These are phyloP conservation scores for Zeugodacus cucurbitae DNA, from an alignment of 1,140 invertebrate species.

Conservation along the genomic window DNA sequence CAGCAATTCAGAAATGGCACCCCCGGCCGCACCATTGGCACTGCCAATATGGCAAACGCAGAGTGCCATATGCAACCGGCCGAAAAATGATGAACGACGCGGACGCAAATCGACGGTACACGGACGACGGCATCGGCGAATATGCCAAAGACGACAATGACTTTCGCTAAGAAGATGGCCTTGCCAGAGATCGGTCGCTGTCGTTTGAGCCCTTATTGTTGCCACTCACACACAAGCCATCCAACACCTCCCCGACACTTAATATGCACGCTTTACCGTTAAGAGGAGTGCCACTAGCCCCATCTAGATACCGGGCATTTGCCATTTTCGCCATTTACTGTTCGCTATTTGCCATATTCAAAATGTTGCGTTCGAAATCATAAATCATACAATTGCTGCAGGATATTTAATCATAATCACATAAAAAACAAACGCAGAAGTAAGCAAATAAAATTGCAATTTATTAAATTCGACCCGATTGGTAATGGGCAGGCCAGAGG, in stretches of 20 bases:
- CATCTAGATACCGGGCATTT: neutral
- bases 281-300: neutral
- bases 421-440: conserved; percentile 54
- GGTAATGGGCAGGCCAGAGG: neutral
- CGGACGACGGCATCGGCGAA: neutral
- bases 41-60: neutral
- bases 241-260: neutral
- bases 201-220: neutral
- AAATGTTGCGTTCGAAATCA: conserved; percentile 61
- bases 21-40: neutral
- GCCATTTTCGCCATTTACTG: conserved; percentile 27
- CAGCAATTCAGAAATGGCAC: neutral
- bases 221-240: neutral
- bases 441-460: conserved; percentile 9
- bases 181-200: neutral
- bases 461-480: conserved; percentile 13
- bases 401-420: conserved; percentile 66
- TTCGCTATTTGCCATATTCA: conserved; percentile 51
- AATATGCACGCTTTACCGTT: neutral
- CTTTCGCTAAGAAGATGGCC: neutral
- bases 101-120: neutral
- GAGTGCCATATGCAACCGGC: neutral
- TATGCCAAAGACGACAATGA: conserved; percentile 12
- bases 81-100: conserved; percentile 8
- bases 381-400: conserved; percentile 64